Conservation (phyloP, 2,113 vertebrate species). For the Amblyornis subalaris region DNA sequence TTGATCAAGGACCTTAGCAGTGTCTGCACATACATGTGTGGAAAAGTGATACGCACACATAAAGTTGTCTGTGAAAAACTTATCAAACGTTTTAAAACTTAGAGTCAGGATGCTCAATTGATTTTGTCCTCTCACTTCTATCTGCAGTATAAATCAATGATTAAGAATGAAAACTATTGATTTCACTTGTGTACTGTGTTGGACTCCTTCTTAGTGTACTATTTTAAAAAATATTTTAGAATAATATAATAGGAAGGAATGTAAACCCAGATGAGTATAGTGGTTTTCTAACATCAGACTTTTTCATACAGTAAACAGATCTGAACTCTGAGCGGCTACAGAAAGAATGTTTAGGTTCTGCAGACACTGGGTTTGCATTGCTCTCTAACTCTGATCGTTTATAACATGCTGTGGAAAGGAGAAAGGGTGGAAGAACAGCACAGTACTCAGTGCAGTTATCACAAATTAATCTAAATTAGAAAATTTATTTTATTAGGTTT, state of each 20-base stretch:
- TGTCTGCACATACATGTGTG: neutral
- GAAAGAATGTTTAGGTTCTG: neutral
- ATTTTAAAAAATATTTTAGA: neutral
- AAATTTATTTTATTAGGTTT: neutral
- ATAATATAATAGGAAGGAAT: neutral
- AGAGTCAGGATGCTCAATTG: neutral
- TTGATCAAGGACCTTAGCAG: neutral
- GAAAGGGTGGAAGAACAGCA: neutral
- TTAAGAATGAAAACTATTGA: neutral
- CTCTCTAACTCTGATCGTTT: neutral
- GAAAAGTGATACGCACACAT: neutral
- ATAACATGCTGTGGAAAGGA: neutral
- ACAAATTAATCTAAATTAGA: neutral
- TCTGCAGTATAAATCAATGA: neutral
- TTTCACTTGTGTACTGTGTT: neutral
- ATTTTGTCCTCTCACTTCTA: neutral
- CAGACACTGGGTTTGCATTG: neutral
- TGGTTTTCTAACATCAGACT: neutral
- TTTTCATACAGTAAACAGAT: neutral
- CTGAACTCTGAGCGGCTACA: neutral
- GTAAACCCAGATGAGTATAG: neutral
- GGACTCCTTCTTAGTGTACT: neutral
- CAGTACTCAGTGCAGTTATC: neutral
- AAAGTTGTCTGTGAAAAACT: neutral
- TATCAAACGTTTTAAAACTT: neutral